Evolutionary conservation across 2,888 invertebrate species (phyloP), one percentile per base, ranked within the genome.

Genomic region (Leptogaster cylindrica): DNA sequence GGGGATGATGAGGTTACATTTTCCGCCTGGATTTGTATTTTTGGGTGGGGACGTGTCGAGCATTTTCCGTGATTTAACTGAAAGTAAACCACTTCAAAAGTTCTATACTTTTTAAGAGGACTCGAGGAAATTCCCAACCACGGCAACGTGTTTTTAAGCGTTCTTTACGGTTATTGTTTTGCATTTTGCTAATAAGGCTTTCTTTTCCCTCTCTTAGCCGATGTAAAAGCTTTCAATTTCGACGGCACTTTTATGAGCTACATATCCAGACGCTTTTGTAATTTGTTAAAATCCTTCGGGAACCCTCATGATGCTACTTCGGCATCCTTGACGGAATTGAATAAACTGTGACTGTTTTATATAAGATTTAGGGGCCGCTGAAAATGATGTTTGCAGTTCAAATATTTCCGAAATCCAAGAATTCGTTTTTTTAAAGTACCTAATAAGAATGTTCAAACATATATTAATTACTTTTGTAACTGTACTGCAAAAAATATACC

Each of bases 171-270:
- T 55, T 55, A 55, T 55, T 55, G 55, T 55, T 55, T 55, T 55
- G 16, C 41, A 41, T 41, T 41, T 41, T 4, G 16, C 16, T 36
- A 6, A 18, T 18, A 36, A 39, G 36, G n/a, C 10, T 31, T 31
- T 10, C 36, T 36, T 25, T 14, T 6, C 23, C 36, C 55, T 36
- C 20, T 55, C 55, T 7, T 39, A 33, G 39, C 55, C 39, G 33
- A 12, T 23, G 25, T n/a, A 55, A 55, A 55, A 55, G 55, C 52
- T 52, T 52, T 52, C 52, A 52, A 33, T 52, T 52, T 52, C 20
- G 52, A 52, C 52, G 33, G 20, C 20, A 52, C 33, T 52, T 52
- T 20, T n/a, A 18, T 16, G 20, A n/a, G 52, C 8, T 10, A 2
- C n/a, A 23, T 18, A 16, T 33, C 52, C 20, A 36, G 55, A 39